Conservation (phyloP, 2,888 invertebrate genomes). For the Ennomos quercinarius region DNA sequence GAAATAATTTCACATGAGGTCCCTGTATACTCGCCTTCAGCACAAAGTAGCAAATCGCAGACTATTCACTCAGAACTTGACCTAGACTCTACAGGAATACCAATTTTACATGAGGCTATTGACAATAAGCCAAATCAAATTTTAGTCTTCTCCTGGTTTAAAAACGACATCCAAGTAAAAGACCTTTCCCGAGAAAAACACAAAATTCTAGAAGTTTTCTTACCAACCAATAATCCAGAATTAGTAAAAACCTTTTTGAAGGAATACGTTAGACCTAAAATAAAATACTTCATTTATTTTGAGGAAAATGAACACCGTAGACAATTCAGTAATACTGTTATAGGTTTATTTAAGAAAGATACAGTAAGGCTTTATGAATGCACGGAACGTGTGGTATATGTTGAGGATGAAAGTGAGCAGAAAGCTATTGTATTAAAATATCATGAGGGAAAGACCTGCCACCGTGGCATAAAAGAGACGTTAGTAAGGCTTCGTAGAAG, state of each 20-base stretch:
- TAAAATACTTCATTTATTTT: slow-evolving; percentile 37
- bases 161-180: slow-evolving; percentile 39
- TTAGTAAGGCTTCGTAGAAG: background rate
- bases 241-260: slow-evolving; percentile 45
- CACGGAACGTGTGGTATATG: background rate
- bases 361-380: background rate
- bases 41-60: background rate
- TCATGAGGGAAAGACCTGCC: slow-evolving; percentile 2
- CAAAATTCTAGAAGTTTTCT: slow-evolving; percentile 42
- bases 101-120: slow-evolving; percentile 46
- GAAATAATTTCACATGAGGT: too few species aligned
- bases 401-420: slow-evolving; percentile 4
- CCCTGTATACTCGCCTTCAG: background rate
- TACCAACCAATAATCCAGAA: slow-evolving; percentile 38
- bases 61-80: slow-evolving; percentile 1
- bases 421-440: background rate
- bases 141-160: slow-evolving; percentile 38
- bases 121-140: slow-evolving; percentile 50
- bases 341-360: slow-evolving; percentile 7
- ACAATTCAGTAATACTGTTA: background rate
- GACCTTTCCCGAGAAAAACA: slow-evolving; percentile 40
- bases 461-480: slow-evolving; percentile 6
- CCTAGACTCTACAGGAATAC: slow-evolving; percentile 35
- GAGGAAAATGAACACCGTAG: slow-evolving; percentile 7
- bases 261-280: slow-evolving; percentile 39